Evolutionary conservation across 1,140 invertebrate genomes (phyloP).

Genomic region (Atta texana): DNA sequence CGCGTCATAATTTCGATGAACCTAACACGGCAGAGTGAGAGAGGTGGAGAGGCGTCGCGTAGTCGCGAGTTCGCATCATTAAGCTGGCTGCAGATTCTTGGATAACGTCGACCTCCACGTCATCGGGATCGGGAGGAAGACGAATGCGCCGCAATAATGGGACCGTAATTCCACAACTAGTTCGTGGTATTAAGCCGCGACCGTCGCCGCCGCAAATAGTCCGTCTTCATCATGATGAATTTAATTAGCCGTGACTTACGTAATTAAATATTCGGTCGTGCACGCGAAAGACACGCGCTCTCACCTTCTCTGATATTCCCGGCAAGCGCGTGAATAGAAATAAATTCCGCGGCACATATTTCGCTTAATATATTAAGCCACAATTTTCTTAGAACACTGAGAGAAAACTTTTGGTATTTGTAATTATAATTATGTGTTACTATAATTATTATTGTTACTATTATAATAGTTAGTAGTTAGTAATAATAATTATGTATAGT

Average conservation of each 20-base stretch:
- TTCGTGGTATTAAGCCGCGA: not conserved
- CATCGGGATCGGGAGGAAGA: constrained; percentile 4
- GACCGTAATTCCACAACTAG: constrained; percentile 23
- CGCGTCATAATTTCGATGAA: constrained; percentile 1
- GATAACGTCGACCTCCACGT: constrained; percentile 39
- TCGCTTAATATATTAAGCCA: too few species aligned
- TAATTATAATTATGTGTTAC: too few species aligned
- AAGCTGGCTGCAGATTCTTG: constrained; percentile 24
- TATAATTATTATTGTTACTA: too few species aligned
- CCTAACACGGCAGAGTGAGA: not conserved
- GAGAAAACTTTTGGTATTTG: too few species aligned
- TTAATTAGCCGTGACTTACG: constrained; percentile 42
- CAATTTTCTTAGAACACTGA: too few species aligned
- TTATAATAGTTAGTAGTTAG: too few species aligned
- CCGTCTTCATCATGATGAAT: constrained; percentile 30
- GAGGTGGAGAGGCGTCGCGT: not conserved
- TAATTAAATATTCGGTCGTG: constrained; percentile 44
- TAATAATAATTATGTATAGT: too few species aligned
- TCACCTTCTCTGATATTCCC: not conserved
- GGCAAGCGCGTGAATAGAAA: not conserved
- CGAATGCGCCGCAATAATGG: constrained; percentile 37
- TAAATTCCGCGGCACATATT: constrained; percentile 1
- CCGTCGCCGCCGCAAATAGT: not conserved
- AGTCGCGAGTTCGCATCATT: constrained; percentile 9
- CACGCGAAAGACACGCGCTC: not conserved